These are phyloP conservation scores for Hoplias malabaricus DNA, from an alignment of 2,113 vertebrate genomes.

Conservation along the genomic window DNA sequence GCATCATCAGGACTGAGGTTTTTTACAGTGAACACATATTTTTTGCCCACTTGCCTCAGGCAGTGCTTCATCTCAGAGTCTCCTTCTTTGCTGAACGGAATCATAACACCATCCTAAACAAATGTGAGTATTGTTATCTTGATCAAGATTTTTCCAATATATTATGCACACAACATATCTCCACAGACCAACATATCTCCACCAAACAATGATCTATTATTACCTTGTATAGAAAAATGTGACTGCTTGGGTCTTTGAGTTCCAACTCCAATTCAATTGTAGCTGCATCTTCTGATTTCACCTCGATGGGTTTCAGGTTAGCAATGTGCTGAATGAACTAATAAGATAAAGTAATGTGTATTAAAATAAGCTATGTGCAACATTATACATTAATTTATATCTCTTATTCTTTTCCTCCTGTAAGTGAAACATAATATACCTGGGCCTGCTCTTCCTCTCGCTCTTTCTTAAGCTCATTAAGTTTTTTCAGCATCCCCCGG, in stretches of 20 bases:
- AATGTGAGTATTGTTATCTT: neutral
- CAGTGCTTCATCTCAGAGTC: conserved; percentile 66
- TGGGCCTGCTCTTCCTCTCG: conserved; percentile 72
- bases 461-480: conserved; percentile 78
- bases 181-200: neutral
- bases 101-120: conserved; percentile 79
- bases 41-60: conserved; percentile 79
- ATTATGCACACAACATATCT: too few species aligned
- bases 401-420: neutral
- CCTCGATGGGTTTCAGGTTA: conserved; percentile 77
- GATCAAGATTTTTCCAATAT: neutral
- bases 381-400: neutral
- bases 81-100: conserved; percentile 67
- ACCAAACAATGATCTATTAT: too few species aligned
- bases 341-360: neutral
- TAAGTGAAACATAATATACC: conserved; percentile 64
- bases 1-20: conserved; percentile 79
- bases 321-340: conserved; percentile 77
- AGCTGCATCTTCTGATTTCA: conserved; percentile 73
- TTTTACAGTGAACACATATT: conserved; percentile 78
- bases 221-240: conserved; percentile 88
- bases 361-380: neutral
- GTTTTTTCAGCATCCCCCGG: conserved; percentile 85
- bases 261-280: conserved; percentile 83
- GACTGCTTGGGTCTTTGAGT: conserved; percentile 79